Evolutionary conservation across 1,140 invertebrate genomes (phyloP), one percentile per base, ranked within the genome.

Genomic region (Drosophila teissieri): DNA sequence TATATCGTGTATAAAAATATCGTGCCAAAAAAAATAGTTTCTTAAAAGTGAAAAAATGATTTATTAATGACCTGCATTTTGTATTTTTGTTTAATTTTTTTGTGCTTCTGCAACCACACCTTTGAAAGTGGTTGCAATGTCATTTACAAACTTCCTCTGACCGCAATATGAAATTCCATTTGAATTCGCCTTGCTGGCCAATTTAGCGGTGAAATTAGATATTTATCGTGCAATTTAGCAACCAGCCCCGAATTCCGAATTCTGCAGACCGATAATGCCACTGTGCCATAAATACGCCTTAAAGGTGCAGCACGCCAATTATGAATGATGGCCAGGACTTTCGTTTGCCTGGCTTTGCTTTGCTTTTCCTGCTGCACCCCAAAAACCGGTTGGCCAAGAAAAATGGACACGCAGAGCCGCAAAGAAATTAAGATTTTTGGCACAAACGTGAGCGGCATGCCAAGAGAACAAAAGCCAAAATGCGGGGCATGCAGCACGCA

Each of bases 341-440:
- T 67, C 57, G 42, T 49, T 67, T 39, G 46, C 58, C 51, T 48
- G 6, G 45, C 49, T 49, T 67, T 39, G 46, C 55, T 55, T 48
- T 19, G 45, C 34, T 22, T 27, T 36, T 62, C 67, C 48, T 62
- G 77, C 83, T 83, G 79, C 83, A 72, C 79, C 75, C 69, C 46
- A 46, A 63, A 63, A 49, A 45, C 12, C 14, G 42, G 72, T 24
- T 62, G 73, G 62, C 73, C 73, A 77, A 69, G 73, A 72, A 78
- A 78, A 81, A 74, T 73, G 82, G 68, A 86, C 82, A 86, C 83
- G 83, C 73, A 78, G 62, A 67, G 70, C 83, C 69, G 64, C 74
- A 88, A 75, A 88, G 79, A 88, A 82, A 88, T 82, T 82, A 86
- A 88, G 83, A 86, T 86, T 86, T 86, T 89, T 86, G 84, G 83